These are phyloP conservation scores for Heliocidaris erythrogramma DNA, from an alignment of 35 echinoderm and acorn worm species.

Conservation along the genomic window DNA sequence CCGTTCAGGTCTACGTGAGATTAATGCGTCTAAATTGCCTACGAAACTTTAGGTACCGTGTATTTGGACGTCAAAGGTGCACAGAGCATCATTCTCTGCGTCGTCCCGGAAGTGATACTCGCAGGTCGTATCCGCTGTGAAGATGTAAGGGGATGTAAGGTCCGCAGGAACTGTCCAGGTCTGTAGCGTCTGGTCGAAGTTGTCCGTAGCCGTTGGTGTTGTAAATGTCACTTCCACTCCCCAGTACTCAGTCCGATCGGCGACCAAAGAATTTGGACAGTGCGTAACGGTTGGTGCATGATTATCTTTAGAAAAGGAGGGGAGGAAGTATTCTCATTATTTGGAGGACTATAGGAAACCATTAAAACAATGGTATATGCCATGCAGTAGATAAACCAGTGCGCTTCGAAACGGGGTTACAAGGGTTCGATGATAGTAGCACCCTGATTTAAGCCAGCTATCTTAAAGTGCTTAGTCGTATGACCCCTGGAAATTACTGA, in stretches of 20 bases:
- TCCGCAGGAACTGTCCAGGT: neutral
- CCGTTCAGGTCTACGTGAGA: no score
- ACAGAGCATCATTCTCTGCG: neutral
- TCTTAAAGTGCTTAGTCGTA: no score
- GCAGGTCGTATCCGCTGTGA: slow-evolving; percentile 13
- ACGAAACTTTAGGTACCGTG: neutral
- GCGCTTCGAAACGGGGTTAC: no score
- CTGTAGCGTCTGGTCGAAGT: neutral
- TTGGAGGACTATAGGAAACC: no score
- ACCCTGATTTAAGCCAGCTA: no score
- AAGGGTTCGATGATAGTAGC: no score
- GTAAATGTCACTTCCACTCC: slow-evolving; percentile 24
- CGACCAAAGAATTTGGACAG: neutral
- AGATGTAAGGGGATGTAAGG: slow-evolving; percentile 22
- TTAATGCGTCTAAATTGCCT: neutral
- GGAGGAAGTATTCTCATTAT: no score
- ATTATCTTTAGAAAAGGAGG: neutral
- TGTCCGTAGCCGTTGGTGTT: slow-evolving; percentile 19
- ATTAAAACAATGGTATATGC: no score
- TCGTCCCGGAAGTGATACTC: slow-evolving; percentile 46
- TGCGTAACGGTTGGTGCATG: neutral
- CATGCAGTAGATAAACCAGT: no score
- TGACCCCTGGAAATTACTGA: no score
- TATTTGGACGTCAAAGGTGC: neutral
- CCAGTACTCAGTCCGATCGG: slow-evolving; percentile 31